Evolutionary conservation across 2,888 invertebrate species (phyloP), one percentile per base, ranked within the genome.

Genomic region (Operophtera brumata): DNA sequence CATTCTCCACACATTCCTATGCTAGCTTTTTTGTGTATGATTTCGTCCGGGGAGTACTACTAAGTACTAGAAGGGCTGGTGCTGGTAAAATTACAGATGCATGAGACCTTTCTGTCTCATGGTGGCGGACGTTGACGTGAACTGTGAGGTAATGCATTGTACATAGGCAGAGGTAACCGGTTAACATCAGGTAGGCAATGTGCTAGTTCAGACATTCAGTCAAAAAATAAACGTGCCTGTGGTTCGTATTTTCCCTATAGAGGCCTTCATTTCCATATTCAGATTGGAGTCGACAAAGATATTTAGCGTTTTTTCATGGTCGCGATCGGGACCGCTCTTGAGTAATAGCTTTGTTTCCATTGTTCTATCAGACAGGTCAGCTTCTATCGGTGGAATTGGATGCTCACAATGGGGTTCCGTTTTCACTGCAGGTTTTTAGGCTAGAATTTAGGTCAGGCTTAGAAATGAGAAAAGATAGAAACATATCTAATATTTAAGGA

Each of bases 181-280:
- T 26, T 26, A 26, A 26, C 26, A 26, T 26, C 26, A 26, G 26
- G 26, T 26, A 8, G 26, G 26, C 26, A 6, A 26, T 26, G 8
- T 6, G 26, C 26, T 26, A 7, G 26, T 26, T 8, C n/a, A n/a
- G n/a, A n/a, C n/a, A n/a, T n/a, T n/a, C n/a, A n/a, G n/a, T n/a
- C n/a, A 4, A 20, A 4, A 4, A 4, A 20, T 20, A 20, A 3
- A 20, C 20, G 20, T 20, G 20, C 20, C 20, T 20, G 4, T 4
- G 20, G 30, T 9, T 30, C 30, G 30, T 30, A 9, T 41, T 28
- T 25, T 11, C 11, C n/a, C 28, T 26, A n/a, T 26, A 8, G 26
- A 11, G 80, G 77, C 71, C 69, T 71, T 78, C 80, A 82, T 86
- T 87, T 80, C 81, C 86, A 85, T 84, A 83, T 86, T 81, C 82